Conservation (phyloP, 2,888 invertebrate genomes). For the Scaptomyza flava region DNA sequence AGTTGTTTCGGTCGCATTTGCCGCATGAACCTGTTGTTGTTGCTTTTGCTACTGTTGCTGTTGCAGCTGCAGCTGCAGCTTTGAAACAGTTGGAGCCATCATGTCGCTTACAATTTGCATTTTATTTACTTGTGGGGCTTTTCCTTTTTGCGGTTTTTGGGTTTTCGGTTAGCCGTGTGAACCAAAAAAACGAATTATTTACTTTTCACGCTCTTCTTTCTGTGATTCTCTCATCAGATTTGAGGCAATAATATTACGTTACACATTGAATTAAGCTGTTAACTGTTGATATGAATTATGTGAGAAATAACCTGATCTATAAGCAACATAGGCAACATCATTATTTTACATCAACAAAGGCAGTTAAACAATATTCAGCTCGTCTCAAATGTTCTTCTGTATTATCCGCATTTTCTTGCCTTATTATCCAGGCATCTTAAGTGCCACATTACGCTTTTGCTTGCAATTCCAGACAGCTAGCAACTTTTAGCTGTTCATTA, state of each 20-base stretch:
- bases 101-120: slow-evolving; percentile 61
- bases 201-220: background rate
- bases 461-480: background rate
- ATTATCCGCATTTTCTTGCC: background rate
- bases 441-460: slow-evolving; percentile 19
- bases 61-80: slow-evolving; percentile 58
- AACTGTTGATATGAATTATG: no score
- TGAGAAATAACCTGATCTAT: background rate
- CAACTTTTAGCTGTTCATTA: background rate
- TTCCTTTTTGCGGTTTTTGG: slow-evolving; percentile 54
- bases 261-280: background rate
- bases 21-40: slow-evolving; percentile 63
- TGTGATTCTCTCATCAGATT: slow-evolving; percentile 31
- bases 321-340: no score
- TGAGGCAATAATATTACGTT: background rate
- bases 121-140: slow-evolving; percentile 66
- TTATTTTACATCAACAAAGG: no score
- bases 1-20: slow-evolving; percentile 5
- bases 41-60: slow-evolving; percentile 39
- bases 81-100: slow-evolving; percentile 47
- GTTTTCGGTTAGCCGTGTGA: slow-evolving; percentile 50
- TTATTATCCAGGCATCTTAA: slow-evolving; percentile 12
- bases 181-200: slow-evolving; percentile 33
- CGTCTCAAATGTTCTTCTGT: background rate
- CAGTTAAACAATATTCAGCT: no score